Evolutionary conservation across 2,888 invertebrate genomes (phyloP).

Genomic region (Torymus aiolomorphi): DNA sequence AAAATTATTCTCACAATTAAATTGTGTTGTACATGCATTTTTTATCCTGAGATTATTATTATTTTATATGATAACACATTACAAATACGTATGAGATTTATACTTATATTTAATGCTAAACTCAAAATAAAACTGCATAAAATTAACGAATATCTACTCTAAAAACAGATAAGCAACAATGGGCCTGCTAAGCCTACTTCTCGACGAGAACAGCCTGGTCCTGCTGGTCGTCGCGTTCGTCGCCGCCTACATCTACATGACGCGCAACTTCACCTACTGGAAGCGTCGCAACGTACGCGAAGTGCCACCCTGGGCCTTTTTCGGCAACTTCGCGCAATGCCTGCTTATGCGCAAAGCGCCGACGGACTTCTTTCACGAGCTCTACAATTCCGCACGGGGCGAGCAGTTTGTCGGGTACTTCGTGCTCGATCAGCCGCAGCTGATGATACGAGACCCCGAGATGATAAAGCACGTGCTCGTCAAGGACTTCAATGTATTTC

Average conservation of each 20-base stretch:
- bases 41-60: too few species aligned
- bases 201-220: neutral
- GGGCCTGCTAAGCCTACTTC: neutral
- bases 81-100: too few species aligned
- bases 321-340: conserved; percentile 74
- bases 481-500: conserved; percentile 75
- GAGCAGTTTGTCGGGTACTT: conserved; percentile 72
- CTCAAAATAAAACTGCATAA: neutral
- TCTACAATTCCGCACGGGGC: conserved; percentile 70
- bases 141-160: neutral
- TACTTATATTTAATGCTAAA: too few species aligned
- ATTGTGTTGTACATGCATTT: too few species aligned
- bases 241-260: conserved; percentile 60
- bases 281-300: conserved; percentile 72
- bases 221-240: neutral
- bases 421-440: conserved; percentile 73
- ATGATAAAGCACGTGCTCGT: conserved; percentile 74
- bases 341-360: conserved; percentile 53
- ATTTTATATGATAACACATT: too few species aligned
- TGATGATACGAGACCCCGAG: conserved; percentile 75
- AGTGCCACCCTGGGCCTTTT: conserved; percentile 70
- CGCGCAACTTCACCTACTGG: conserved; percentile 68
- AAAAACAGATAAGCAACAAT: conserved; percentile 12
- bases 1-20: too few species aligned
- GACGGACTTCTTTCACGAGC: conserved; percentile 69